Percentiles rank a stretch among this genome's conserved stretches.
Conservation (phyloP, 2,113 vertebrate species). For the Microtus montanus region DNA sequence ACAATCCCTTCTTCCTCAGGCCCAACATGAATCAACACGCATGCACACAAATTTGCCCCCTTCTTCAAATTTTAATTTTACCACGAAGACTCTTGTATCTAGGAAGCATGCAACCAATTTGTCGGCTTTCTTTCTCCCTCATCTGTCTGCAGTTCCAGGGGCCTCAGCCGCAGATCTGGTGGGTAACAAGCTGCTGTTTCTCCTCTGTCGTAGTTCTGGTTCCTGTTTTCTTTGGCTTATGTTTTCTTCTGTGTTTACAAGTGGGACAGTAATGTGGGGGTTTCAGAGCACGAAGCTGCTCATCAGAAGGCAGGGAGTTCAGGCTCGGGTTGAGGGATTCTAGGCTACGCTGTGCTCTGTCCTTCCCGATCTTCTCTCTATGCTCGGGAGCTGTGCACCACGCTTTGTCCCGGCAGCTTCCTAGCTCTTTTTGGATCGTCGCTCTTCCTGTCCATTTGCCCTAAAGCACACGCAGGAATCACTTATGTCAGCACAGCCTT, state of each 20-base stretch:
- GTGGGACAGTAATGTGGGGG: not conserved
- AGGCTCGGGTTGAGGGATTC: not conserved
- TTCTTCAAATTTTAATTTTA: not conserved
- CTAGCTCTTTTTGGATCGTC: not conserved
- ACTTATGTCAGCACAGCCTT: not conserved
- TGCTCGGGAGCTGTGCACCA: too few relatives aligned
- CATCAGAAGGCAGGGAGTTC: not conserved
- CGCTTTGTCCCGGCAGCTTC: not conserved
- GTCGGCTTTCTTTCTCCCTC: not conserved
- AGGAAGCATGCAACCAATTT: not conserved
- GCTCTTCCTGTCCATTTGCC: not conserved
- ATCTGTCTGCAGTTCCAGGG: not conserved
- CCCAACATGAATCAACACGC: not conserved
- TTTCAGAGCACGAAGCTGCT: not conserved
- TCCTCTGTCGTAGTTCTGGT: not conserved
- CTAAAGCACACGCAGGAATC: not conserved
- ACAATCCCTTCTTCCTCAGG: not conserved
- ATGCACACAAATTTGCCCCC: fast-evolving
- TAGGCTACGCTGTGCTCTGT: not conserved
- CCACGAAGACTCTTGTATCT: not conserved
- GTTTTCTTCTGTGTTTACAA: not conserved
- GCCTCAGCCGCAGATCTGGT: not conserved
- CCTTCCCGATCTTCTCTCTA: not conserved
- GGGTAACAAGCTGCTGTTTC: not conserved
- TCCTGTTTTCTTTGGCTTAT: not conserved